These are phyloP conservation scores for Coracias cyanogaster DNA, from an alignment of 2,797 vertebrate genomes.

Conservation along the genomic window DNA sequence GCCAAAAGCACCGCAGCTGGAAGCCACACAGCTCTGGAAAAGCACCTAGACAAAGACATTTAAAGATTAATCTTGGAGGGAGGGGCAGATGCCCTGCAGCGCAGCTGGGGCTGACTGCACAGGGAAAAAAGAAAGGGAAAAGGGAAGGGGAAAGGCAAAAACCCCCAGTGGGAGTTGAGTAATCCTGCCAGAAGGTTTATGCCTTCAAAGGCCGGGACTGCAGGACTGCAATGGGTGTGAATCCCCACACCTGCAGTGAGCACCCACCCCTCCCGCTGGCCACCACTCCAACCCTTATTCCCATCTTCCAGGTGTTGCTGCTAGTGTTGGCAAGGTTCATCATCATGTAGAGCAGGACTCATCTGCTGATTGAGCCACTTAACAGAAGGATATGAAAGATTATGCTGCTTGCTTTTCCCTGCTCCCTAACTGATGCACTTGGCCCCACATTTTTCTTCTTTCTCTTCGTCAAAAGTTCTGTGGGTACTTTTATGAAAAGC, in stretches of 20 bases:
- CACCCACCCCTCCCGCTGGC: background rate
- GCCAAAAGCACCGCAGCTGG: background rate
- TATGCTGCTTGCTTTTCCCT: background rate
- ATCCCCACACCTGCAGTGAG: background rate
- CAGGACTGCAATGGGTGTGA: background rate
- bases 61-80: background rate
- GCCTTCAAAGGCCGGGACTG: background rate
- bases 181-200: background rate
- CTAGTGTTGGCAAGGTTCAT: background rate
- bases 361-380: background rate
- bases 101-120: background rate
- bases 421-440: background rate
- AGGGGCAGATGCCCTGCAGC: background rate
- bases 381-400: background rate
- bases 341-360: background rate
- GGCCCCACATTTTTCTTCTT: background rate
- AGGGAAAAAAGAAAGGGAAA: background rate
- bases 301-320: background rate
- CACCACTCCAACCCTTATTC: background rate
- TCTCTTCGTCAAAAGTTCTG: background rate
- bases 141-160: background rate
- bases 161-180: accelerated
- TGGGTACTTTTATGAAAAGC: background rate
- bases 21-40: background rate
- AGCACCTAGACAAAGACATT: background rate